Evolutionary conservation across 1,140 invertebrate genomes (phyloP).

Genomic region (Chymomyza costata): DNA sequence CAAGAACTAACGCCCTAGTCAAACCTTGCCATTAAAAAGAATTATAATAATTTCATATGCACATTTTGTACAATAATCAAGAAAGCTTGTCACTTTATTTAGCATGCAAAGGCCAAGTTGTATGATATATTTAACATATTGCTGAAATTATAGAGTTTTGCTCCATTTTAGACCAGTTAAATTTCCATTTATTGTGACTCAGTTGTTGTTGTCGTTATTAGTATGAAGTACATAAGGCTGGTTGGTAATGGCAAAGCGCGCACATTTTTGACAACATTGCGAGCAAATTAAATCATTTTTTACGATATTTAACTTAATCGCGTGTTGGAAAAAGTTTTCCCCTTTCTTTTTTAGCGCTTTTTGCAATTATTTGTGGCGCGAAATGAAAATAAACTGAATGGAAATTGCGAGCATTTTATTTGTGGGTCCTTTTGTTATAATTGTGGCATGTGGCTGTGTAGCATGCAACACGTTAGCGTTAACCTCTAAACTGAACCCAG

Average conservation of each 20-base stretch:
- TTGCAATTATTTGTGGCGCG: slow-evolving; percentile 56
- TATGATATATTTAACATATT: slow-evolving; percentile 23
- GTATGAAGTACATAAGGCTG: too few relatives aligned
- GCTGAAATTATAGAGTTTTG: slow-evolving; percentile 56
- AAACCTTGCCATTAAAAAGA: too few relatives aligned
- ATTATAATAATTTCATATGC: slow-evolving; percentile 28
- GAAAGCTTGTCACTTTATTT: slow-evolving; percentile 38
- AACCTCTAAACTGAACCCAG: slow-evolving; percentile 33
- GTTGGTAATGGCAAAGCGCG: slow-evolving; percentile 28
- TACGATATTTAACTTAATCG: slow-evolving; percentile 11
- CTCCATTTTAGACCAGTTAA: slow-evolving; percentile 52
- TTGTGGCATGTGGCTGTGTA: too few relatives aligned
- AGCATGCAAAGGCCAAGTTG: slow-evolving; percentile 44
- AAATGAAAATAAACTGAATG: slow-evolving; percentile 54
- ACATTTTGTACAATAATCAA: slow-evolving; percentile 28
- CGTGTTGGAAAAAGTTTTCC: slow-evolving; percentile 43
- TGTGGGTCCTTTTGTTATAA: slow-evolving; percentile 4
- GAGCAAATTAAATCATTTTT: slow-evolving; percentile 8
- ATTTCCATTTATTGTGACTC: slow-evolving; percentile 52
- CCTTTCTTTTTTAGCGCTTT: slow-evolving; percentile 45
- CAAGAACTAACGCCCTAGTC: too few relatives aligned
- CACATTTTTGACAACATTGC: slow-evolving; percentile 52
- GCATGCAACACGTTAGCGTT: slow-evolving; percentile 67
- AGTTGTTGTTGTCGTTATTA: too few relatives aligned
- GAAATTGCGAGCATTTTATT: slow-evolving; percentile 29